A percentile compares a stretch with the other conserved stretches of the same genome.
Evolutionary conservation across 2,113 vertebrate genomes (phyloP).

Genomic region (Bubalus kerabau): DNA sequence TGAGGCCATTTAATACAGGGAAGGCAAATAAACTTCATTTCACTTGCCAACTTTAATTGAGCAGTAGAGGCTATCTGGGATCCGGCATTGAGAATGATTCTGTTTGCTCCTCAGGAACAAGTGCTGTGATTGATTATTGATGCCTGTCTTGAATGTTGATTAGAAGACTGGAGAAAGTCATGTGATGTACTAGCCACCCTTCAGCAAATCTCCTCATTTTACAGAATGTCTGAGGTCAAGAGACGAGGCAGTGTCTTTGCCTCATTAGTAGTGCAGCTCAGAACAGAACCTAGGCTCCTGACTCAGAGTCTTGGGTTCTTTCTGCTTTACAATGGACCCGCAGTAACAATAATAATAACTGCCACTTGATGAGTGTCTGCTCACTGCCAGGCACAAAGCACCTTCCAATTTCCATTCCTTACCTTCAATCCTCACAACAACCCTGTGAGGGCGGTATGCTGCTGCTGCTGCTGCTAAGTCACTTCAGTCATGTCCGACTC

Average conservation of each 20-base stretch:
- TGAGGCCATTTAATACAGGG: background rate
- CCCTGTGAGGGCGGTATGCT: background rate
- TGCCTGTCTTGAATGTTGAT: background rate
- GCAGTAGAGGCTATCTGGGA: background rate
- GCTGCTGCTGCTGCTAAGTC: background rate
- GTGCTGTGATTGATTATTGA: constrained; percentile 2
- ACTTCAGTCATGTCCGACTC: background rate
- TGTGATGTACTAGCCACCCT: background rate
- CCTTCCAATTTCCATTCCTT: background rate
- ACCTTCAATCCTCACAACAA: background rate
- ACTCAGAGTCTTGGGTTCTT: background rate
- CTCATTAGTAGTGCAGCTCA: background rate
- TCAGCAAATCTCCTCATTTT: constrained; percentile 17
- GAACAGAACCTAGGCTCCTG: background rate
- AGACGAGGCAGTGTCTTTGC: background rate
- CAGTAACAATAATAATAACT: background rate
- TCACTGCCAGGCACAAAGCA: background rate
- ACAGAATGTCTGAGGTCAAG: constrained; percentile 17
- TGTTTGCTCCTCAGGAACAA: constrained; percentile 27
- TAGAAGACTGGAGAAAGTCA: background rate
- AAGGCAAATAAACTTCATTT: constrained; percentile 28
- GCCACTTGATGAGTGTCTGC: background rate
- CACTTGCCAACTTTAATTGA: constrained; percentile 30
- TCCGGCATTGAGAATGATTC: background rate
- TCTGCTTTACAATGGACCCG: background rate